These are phyloP conservation scores for Simalia tracyae DNA, from an alignment of 2,797 vertebrate species.

Conservation along the genomic window DNA sequence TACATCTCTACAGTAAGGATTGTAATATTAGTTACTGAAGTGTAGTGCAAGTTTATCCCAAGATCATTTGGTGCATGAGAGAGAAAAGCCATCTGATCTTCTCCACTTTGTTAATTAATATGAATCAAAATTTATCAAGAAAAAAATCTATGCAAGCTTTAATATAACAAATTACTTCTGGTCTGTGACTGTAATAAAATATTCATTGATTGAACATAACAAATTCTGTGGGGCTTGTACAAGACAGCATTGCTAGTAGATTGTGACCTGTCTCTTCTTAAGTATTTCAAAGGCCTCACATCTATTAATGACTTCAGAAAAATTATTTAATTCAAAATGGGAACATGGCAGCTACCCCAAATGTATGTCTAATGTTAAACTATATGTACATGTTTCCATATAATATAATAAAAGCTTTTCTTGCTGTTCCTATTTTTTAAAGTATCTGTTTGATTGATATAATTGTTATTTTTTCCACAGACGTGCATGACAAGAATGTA, in stretches of 20 bases:
- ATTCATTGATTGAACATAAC: background rate
- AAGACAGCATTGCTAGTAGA: background rate
- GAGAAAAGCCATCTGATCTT: background rate
- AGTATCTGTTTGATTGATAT: slow-evolving; percentile 17
- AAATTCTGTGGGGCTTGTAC: background rate
- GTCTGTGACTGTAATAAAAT: too few relatives aligned
- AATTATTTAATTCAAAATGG: background rate
- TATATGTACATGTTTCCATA: background rate
- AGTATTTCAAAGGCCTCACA: background rate
- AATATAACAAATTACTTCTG: background rate
- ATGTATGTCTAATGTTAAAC: background rate
- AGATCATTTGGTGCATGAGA: background rate
- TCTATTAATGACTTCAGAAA: background rate
- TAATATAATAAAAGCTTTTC: background rate
- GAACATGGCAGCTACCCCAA: background rate
- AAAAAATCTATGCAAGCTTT: background rate
- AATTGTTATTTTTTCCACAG: background rate
- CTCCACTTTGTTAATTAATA: background rate
- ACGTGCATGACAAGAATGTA: background rate
- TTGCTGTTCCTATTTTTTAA: background rate
- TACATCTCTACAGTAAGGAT: background rate
- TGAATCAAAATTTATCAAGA: background rate
- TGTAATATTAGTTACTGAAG: background rate
- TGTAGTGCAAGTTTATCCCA: background rate
- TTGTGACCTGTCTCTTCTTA: background rate